phyloP scores from a whole-genome alignment of 2,888 invertebrate species.

The Phlogophora meticulosa region DNA sequence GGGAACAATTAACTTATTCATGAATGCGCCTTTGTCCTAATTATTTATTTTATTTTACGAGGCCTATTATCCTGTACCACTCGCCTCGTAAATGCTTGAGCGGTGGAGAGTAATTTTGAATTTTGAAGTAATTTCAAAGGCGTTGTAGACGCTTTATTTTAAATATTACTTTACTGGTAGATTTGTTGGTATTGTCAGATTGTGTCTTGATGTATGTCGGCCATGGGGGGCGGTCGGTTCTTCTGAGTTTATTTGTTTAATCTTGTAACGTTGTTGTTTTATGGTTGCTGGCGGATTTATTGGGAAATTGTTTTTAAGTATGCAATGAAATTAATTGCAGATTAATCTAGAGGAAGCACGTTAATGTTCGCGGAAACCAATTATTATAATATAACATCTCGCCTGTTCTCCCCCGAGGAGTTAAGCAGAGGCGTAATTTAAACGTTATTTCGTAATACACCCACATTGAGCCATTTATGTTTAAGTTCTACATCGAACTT shows the following conservation, averaged over 20 bases:
- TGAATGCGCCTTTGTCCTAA: slow-evolving; percentile 85
- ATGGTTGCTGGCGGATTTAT: slow-evolving; percentile 23
- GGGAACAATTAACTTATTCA: slow-evolving; percentile 88
- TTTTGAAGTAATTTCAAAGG: slow-evolving; percentile 73
- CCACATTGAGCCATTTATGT: too few relatives aligned
- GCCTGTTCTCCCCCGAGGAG: too few relatives aligned
- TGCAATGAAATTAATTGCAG: slow-evolving; percentile 21
- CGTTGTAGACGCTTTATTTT: slow-evolving; percentile 67
- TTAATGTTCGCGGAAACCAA: background rate
- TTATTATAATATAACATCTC: background rate
- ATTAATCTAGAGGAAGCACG: slow-evolving; percentile 9
- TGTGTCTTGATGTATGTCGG: slow-evolving; percentile 46
- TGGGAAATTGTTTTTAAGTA: slow-evolving; percentile 34
- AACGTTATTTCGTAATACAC: too few relatives aligned
- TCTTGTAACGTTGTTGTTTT: slow-evolving; percentile 36
- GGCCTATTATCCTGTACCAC: slow-evolving; percentile 85
- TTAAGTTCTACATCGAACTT: too few relatives aligned
- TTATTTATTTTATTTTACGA: slow-evolving; percentile 91
- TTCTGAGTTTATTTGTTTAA: slow-evolving; percentile 55
- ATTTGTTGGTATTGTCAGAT: slow-evolving; percentile 51
- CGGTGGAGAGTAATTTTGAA: slow-evolving; percentile 76
- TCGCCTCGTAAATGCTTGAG: slow-evolving; percentile 86
- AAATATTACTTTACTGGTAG: slow-evolving; percentile 67
- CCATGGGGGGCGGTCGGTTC: slow-evolving; percentile 23
- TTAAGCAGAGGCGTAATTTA: too few relatives aligned